phyloP scores from a whole-genome alignment of 1,140 invertebrate species.

The Antheraea pernyi region DNA sequence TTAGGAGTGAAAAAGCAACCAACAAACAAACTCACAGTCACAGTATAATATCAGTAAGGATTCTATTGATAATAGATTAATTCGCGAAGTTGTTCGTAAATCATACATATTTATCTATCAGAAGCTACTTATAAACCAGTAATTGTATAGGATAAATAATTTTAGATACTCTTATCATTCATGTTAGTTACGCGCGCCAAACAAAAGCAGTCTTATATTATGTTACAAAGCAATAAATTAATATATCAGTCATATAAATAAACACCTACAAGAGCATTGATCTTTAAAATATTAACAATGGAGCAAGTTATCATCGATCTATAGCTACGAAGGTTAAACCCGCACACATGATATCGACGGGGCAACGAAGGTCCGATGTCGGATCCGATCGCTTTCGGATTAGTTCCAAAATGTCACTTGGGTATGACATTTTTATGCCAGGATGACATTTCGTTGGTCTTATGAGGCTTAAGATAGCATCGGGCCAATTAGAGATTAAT shows the following conservation, averaged over 20 bases:
- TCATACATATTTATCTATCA: too few species aligned
- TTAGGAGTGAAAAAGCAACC: too few species aligned
- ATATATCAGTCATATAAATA: slow-evolving; percentile 10
- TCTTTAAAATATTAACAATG: slow-evolving; percentile 3
- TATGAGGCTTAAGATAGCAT: slow-evolving; percentile 60
- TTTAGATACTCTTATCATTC: too few species aligned
- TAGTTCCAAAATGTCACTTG: slow-evolving; percentile 70
- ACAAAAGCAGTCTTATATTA: not conserved
- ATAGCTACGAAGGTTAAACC: slow-evolving; percentile 2
- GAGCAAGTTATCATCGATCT: slow-evolving; percentile 9
- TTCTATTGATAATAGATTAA: too few species aligned
- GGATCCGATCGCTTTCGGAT: slow-evolving; percentile 51
- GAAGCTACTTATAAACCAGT: too few species aligned
- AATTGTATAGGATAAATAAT: too few species aligned
- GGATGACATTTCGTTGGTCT: slow-evolving; percentile 64
- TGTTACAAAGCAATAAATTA: slow-evolving; percentile 4
- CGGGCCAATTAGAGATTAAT: slow-evolving; percentile 72
- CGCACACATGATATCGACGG: slow-evolving; percentile 2
- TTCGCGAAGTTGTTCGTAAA: too few species aligned
- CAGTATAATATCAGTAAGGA: too few species aligned
- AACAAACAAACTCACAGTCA: too few species aligned
- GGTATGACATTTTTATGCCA: slow-evolving; percentile 73
- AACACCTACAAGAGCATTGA: slow-evolving; percentile 9
- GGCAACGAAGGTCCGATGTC: slow-evolving; percentile 6
- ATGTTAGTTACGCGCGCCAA: not conserved